Evolutionary conservation across 1,140 invertebrate genomes (phyloP), one percentile per base, ranked within the genome.

Genomic region (Teleogryllus occipitalis): DNA sequence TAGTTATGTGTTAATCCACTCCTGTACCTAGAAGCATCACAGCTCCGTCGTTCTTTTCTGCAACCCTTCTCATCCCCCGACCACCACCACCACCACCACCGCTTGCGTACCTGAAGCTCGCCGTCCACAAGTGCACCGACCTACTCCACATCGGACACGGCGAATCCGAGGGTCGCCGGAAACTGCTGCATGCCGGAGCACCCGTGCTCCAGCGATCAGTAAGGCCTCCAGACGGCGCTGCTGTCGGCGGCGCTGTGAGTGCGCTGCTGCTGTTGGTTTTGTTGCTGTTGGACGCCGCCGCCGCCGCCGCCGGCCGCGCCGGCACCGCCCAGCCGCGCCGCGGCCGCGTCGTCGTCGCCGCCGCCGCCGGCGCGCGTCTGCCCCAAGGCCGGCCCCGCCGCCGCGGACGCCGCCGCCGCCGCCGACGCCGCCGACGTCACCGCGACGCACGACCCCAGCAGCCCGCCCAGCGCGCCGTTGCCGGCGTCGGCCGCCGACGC

Each of bases 201-300:
- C 10, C 54, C 54, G 18, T 65, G 10, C 54, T 65, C 27, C 27
- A 39, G 54, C 54, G 47, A 46, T 73, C 73, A 79, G 78, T 79
- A 79, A 7, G 78, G 78, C 49, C 78, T 74, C 78, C 78, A 79
- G 22, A 79, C 78, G 27, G 39, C 21, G 78, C 54, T 77, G 73
- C 47, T 80, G 79, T 80, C 79, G 49, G 79, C 73, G 4, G 75
- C 75, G 47, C 75, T n/a, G 75, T 80, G 79, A 18, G 65, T 47
- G 8, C 79, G 47, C 54, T 77, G 75, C n/a, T 80, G 79, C 12
- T 76, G 75, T 48, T 74, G 73, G 75, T 54, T 48, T 21, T 22
- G 22, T 8, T 21, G 21, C 47, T 47, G 48, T 78, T 47, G 77
- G n/a, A 49, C 79, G 3, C 47, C 48, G 7, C 39, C 49, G 21